Evolutionary conservation across 2,113 vertebrate genomes (phyloP).

Genomic region (Microtus ochrogaster): DNA sequence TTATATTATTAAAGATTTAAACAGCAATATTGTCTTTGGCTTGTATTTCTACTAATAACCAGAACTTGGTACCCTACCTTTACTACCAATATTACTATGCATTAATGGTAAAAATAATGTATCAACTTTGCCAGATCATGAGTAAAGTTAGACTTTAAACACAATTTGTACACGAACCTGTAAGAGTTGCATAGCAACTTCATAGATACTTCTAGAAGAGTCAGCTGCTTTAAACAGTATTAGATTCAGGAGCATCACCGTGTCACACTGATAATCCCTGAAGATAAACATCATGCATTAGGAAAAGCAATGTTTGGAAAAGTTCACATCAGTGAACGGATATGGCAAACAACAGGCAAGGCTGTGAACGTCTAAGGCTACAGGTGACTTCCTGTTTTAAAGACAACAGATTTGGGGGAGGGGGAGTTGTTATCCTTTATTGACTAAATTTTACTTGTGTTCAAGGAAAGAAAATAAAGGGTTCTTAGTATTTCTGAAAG

Average conservation of each 20-base stretch:
- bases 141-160: constrained; percentile 23
- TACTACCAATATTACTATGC: not conserved
- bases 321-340: not conserved
- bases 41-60: constrained; percentile 19
- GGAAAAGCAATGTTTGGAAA: not conserved
- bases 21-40: not conserved
- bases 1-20: not conserved
- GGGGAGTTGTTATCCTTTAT: not conserved
- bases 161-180: constrained; percentile 90
- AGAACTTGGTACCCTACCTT: not conserved
- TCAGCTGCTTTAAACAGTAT: constrained; percentile 99
- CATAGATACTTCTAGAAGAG: constrained; percentile 97
- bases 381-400: not conserved
- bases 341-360: not conserved
- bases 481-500: constrained; percentile 2
- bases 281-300: constrained; percentile 69
- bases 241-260: constrained; percentile 98
- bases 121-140: not conserved
- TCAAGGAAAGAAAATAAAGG: not conserved
- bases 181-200: constrained; percentile 98
- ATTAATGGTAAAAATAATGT: not conserved
- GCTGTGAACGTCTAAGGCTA: not conserved
- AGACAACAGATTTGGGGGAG: not conserved
- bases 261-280: constrained; percentile 99
- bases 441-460: not conserved